These are phyloP conservation scores for Petrophora chlorosata DNA, from an alignment of 2,888 invertebrate species.

Conservation along the genomic window DNA sequence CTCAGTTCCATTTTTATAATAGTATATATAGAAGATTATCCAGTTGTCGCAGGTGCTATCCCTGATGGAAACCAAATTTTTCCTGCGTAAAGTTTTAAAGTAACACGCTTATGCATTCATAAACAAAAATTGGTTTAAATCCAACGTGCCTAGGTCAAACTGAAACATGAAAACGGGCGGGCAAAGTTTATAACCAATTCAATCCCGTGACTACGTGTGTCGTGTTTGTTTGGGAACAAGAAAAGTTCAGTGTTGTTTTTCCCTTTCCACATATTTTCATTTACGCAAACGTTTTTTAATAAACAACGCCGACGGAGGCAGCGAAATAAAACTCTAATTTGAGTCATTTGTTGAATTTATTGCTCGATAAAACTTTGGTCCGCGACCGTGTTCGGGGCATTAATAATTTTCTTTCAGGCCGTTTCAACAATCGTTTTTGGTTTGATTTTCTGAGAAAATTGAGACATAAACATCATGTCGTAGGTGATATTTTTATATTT, in stretches of 20 bases:
- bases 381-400: conserved; percentile 29
- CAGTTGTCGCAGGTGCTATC: no score
- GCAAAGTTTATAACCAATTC: conserved; percentile 67
- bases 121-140: no score
- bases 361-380: conserved; percentile 34
- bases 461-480: conserved; percentile 19
- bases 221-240: conserved; percentile 58
- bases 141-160: no score
- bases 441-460: conserved; percentile 25
- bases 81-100: no score
- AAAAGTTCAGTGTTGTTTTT: conserved; percentile 50
- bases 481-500: conserved; percentile 10
- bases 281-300: conserved; percentile 49
- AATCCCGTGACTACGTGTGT: conserved; percentile 53
- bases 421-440: conserved; percentile 26
- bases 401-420: conserved; percentile 32
- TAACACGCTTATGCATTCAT: no score
- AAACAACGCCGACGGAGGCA: conserved; percentile 42
- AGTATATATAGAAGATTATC: no score
- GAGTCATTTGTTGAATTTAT: conserved; percentile 43
- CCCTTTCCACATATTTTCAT: conserved; percentile 35
- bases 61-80: no score
- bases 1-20: no score
- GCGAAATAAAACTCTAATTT: conserved; percentile 44
- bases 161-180: conserved; percentile 35